These are phyloP conservation scores for Characodon lateralis DNA, from an alignment of 2,797 vertebrate genomes.

Conservation along the genomic window DNA sequence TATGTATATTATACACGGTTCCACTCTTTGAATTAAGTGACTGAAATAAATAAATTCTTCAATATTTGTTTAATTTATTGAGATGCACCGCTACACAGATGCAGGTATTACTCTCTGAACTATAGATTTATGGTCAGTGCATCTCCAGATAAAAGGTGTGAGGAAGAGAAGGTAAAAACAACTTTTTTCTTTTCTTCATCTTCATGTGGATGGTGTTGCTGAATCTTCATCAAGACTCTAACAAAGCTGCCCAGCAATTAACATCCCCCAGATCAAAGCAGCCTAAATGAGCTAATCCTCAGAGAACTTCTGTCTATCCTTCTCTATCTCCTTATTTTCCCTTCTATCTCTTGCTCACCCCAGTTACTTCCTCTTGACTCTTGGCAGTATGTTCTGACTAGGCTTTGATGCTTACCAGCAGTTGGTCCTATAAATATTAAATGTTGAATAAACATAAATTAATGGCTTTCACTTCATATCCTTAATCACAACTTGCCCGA, in stretches of 20 bases:
- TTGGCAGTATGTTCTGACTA: conserved; percentile 45
- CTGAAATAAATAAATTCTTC: not conserved
- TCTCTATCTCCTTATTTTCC: conserved; percentile 35
- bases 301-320: conserved; percentile 53
- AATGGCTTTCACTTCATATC: conserved; percentile 64
- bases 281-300: conserved; percentile 75
- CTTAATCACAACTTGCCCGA: conserved; percentile 63
- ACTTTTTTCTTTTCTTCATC: conserved; percentile 35
- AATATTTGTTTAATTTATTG: not conserved
- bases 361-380: conserved; percentile 67
- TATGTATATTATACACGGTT: not conserved
- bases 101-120: not conserved
- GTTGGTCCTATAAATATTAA: conserved; percentile 65
- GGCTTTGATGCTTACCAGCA: conserved; percentile 70
- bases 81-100: not conserved
- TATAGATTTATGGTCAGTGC: not conserved
- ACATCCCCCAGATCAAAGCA: conserved; percentile 78
- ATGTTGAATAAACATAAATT: conserved; percentile 68
- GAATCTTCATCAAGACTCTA: conserved; percentile 65
- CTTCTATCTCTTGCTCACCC: conserved; percentile 42
- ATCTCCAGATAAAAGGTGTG: not conserved
- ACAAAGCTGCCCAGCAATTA: conserved; percentile 76
- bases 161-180: conserved; percentile 19
- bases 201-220: conserved; percentile 40
- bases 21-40: not conserved